Base-by-base conservation (phyloP, 2,888 invertebrate genomes). In the Synergus laeviventris region DNA sequence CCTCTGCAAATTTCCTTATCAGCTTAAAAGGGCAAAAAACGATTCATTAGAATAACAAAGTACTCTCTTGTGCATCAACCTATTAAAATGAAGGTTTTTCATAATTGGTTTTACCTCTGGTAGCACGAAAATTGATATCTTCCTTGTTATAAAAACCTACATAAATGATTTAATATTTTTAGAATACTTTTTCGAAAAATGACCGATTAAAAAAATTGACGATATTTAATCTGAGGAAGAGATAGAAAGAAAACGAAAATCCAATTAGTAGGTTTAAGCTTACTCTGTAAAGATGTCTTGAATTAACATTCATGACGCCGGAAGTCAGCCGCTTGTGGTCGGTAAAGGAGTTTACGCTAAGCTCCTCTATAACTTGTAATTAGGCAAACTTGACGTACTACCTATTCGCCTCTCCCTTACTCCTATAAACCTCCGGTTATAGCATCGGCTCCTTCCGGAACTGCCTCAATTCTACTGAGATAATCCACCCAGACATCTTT, bases 351-450 rank as follows among this genome's bases (percentile, higher is more conserved):
- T 81, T 83, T 78, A 60, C 80, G 79, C 78, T 82, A 83, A 84
- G 78, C 81, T 74, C 38, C 62, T 74, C 77, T 74, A 81, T 86
- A 85, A 87, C 78, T 86, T 79, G 81, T 82, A 86, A 84, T 87
- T 83, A 84, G 82, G 74, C 78, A 80, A 79, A 75, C 75, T 76
- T 76, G 74, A 73, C 74, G 38, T 60, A 76, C 62, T 38, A 64
- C n/a, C 54, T 61, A 31, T 64, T 75, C 75, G 18, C 36, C 14
- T 36, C 12, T 54, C 9, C 31, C 75, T 74, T 66, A 9, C 16
- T 21, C 16, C 21, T 42, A 24, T 31, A 16, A 42, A 45, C 66
- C 45, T 45, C 31, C 24, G 45, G 45, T 49, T 16, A 39, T 31
- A 31, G 3, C 39, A 21, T 9, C n/a, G 18, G 49, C 61, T n/a